These are phyloP conservation scores for Pampus argenteus DNA, from an alignment of 2,797 vertebrate genomes.

Conservation along the genomic window DNA sequence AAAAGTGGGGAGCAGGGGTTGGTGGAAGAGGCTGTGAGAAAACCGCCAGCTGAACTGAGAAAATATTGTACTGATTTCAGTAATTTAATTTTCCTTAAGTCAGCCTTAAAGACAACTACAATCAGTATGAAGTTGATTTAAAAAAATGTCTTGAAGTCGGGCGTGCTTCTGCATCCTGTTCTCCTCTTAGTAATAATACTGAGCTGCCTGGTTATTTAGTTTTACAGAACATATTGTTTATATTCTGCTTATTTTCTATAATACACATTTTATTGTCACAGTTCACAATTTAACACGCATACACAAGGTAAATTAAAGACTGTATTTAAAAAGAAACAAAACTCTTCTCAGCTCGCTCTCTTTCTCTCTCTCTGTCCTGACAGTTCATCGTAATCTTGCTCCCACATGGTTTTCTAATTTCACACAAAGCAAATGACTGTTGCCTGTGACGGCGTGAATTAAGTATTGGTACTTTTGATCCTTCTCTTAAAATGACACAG, in stretches of 20 bases:
- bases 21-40: background rate
- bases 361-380: background rate
- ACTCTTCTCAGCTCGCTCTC: conserved; percentile 1
- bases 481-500: conserved; percentile 30
- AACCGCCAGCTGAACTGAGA: background rate
- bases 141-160: background rate
- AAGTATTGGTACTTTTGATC: background rate
- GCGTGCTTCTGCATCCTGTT: background rate
- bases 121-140: background rate
- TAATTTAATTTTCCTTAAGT: background rate
- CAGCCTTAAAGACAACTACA: background rate
- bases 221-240: background rate
- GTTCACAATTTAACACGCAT: background rate
- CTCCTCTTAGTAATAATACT: background rate
- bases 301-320: background rate
- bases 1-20: background rate
- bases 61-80: background rate
- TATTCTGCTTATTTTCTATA: background rate
- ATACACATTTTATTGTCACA: background rate
- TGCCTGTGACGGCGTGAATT: conserved; percentile 22
- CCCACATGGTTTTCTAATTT: conserved; percentile 17
- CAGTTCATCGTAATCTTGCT: conserved; percentile 2
- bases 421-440: conserved; percentile 18
- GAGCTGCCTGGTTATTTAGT: background rate
- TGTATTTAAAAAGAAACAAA: background rate